These are phyloP conservation scores for Cylloceria caligata DNA, from an alignment of 2,888 invertebrate species.

Conservation along the genomic window DNA sequence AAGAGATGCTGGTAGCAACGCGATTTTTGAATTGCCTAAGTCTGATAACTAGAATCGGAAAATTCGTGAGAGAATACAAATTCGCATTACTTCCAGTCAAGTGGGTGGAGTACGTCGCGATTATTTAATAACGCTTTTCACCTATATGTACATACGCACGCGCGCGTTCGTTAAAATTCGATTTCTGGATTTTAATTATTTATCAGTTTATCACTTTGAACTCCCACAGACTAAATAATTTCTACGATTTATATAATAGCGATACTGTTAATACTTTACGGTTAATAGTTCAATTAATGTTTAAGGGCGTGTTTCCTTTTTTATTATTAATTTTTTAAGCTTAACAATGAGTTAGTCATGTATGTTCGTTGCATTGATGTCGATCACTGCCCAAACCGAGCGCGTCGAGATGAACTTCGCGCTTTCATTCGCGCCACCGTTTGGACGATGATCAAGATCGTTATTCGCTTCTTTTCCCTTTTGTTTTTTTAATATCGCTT, in stretches of 20 bases:
- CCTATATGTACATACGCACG: constrained; percentile 67
- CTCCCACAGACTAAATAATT: constrained; percentile 52
- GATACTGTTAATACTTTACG: constrained; percentile 72
- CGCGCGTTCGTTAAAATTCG: constrained; percentile 33
- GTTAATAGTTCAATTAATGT: constrained; percentile 68
- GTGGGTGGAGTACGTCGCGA: constrained; percentile 46
- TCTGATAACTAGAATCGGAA: constrained; percentile 14
- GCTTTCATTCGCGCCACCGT: constrained; percentile 51
- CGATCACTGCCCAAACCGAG: constrained; percentile 72
- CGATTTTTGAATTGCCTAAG: constrained; percentile 23
- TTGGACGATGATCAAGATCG: constrained; percentile 74
- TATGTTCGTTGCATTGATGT: constrained; percentile 66
- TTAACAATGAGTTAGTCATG: constrained; percentile 61
- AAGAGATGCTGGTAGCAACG: constrained; percentile 53
- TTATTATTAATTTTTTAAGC: constrained; percentile 33
- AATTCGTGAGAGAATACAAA: constrained; percentile 36
- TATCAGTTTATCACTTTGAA: constrained; percentile 39
- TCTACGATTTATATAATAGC: constrained; percentile 64
- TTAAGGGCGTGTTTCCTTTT: constrained; percentile 50
- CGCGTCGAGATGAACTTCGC: constrained; percentile 21
- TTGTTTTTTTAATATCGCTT: constrained; percentile 11
- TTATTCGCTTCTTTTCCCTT: constrained; percentile 39
- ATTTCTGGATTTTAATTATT: constrained; percentile 16
- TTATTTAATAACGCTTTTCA: constrained; percentile 53
- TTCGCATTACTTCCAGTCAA: constrained; percentile 51